A percentile compares a stretch with the other conserved stretches of the same genome.
Evolutionary conservation across 92 coral and sea anemone genomes (phyloP).

Genomic region (Palythoa heliodiscus): DNA sequence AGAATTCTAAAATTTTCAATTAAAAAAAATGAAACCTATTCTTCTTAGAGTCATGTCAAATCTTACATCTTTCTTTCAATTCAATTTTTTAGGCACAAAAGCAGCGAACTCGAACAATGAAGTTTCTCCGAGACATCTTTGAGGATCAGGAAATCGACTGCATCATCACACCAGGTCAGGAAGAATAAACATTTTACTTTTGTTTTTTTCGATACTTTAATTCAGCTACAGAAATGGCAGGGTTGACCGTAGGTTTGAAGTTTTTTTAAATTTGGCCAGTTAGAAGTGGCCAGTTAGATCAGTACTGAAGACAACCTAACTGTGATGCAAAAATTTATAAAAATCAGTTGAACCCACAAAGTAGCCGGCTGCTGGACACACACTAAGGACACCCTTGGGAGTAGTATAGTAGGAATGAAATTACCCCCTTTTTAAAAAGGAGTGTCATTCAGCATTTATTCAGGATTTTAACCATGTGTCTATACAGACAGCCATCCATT

Average conservation of each 20-base stretch:
- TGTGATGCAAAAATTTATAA: too few species aligned
- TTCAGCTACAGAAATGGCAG: not conserved
- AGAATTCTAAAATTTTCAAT: too few species aligned
- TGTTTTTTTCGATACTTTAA: not conserved
- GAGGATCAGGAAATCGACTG: constrained; percentile 73
- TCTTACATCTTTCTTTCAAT: not conserved
- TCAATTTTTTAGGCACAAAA: constrained; percentile 65
- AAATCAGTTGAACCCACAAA: not conserved
- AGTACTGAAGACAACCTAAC: too few species aligned
- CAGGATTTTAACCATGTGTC: too few species aligned
- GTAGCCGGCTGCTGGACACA: too few species aligned
- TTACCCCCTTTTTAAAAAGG: not conserved
- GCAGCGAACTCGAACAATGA: constrained; percentile 91
- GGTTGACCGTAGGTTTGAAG: too few species aligned
- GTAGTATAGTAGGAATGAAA: too few species aligned
- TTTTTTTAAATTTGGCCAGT: too few species aligned
- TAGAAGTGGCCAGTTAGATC: too few species aligned
- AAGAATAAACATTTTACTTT: not conserved
- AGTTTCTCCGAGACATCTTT: constrained; percentile 79
- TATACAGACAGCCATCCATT: too few species aligned
- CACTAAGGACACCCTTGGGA: too few species aligned
- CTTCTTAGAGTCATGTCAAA: not conserved
- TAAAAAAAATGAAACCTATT: too few species aligned
- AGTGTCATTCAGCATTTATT: not conserved
- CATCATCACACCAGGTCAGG: constrained; percentile 90